Percentiles rank a stretch among this genome's conserved stretches.
phyloP scores from a whole-genome alignment of 1,140 invertebrate species.

The Orchestia grillus region DNA sequence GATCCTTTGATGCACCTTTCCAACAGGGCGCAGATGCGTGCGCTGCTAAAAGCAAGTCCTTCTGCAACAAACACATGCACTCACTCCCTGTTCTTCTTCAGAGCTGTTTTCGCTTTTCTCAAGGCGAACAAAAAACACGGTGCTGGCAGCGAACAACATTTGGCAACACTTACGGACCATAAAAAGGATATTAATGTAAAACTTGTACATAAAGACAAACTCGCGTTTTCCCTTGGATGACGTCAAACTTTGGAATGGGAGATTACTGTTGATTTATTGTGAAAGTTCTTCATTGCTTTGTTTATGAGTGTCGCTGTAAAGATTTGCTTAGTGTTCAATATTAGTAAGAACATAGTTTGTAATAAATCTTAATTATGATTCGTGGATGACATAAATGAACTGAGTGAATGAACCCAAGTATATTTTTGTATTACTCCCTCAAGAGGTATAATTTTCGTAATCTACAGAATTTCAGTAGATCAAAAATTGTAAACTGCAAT shows the following conservation, averaged over 20 bases:
- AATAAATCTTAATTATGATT: not conserved
- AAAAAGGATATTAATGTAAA: not conserved
- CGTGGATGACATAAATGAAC: not conserved
- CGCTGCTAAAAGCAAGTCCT: not conserved
- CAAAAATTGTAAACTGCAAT: not conserved
- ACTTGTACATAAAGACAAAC: not conserved
- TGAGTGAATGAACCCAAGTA: not conserved
- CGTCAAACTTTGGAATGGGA: not conserved
- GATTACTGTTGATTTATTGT: not conserved
- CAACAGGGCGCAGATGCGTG: not conserved
- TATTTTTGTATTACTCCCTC: not conserved
- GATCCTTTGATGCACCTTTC: not conserved
- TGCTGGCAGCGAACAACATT: not conserved
- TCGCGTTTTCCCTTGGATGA: not conserved
- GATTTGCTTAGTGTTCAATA: not conserved
- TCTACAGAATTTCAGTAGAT: not conserved
- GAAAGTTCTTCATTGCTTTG: not conserved
- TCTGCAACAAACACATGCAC: not conserved
- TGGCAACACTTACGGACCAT: not conserved
- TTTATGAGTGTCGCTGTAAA: not conserved
- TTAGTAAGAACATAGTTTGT: not conserved
- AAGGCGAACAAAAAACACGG: not conserved
- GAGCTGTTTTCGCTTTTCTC: not conserved
- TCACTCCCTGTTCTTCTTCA: not conserved
- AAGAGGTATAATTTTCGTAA: not conserved